A percentile compares a stretch with the other conserved stretches of the same genome.
Evolutionary conservation across 2,888 invertebrate genomes (phyloP).

Genomic region (Cryptocephalus primarius): DNA sequence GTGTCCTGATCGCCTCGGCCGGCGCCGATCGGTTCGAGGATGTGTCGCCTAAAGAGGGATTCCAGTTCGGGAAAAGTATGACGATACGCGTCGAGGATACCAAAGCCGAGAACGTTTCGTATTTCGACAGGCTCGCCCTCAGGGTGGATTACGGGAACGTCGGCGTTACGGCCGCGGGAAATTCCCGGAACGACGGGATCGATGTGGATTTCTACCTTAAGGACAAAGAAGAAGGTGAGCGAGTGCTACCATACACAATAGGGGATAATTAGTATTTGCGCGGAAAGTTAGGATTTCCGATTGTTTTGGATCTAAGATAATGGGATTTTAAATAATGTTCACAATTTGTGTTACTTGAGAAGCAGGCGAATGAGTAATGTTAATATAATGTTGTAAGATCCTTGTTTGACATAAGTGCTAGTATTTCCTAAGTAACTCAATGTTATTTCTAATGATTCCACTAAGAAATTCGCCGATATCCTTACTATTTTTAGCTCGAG

Average conservation of each 20-base stretch:
- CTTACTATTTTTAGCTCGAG: slow-evolving; percentile 36
- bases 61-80: neutral
- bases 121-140: slow-evolving; percentile 43
- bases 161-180: slow-evolving; percentile 42
- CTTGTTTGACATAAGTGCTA: too few species aligned
- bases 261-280: neutral
- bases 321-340: too few species aligned
- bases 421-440: too few species aligned
- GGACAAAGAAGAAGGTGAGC: slow-evolving; percentile 22
- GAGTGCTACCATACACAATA: neutral
- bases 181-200: slow-evolving; percentile 39
- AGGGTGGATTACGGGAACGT: slow-evolving; percentile 45
- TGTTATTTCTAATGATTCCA: too few species aligned
- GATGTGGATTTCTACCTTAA: slow-evolving; percentile 23
- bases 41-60: neutral
- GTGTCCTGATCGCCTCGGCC: neutral
- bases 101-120: slow-evolving; percentile 27
- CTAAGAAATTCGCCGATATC: neutral
- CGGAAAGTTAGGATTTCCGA: too few species aligned
- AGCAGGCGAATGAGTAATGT: too few species aligned
- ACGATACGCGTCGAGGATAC: slow-evolving; percentile 22
- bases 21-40: neutral
- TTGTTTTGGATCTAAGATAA: too few species aligned
- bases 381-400: too few species aligned
- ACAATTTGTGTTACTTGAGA: too few species aligned